Base-by-base conservation (phyloP, 2,888 invertebrate species). In the Drosophila flavopinicola region DNA sequence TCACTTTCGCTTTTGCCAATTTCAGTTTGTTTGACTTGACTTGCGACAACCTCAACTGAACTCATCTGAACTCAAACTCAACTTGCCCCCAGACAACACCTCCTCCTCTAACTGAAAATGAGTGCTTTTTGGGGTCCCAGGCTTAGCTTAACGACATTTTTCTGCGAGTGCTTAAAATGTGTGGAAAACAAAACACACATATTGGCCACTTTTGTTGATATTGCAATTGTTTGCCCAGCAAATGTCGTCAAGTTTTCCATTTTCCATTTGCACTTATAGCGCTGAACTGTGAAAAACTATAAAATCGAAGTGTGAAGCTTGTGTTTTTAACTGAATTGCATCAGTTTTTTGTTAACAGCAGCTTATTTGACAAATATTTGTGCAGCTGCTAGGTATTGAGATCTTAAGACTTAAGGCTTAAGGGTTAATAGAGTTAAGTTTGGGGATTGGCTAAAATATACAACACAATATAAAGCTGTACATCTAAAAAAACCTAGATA, bases 1-100 rank as follows among this genome's bases (percentile, higher is more conserved):
- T 54, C 68, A 61, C 82, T 83, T 83, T 83, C 84, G 77, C 82
- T 83, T 84, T 71, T 73, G 39, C 68, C 66, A 73, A 66, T 68
- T 70, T 64, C 73, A 64, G 67, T 78, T 76, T 41, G 74, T 76
- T 35, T 39, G 53, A 17, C 52, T 56, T 29, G 23, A 27, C 39
- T 47, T 3, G 30, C 4, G 47, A 35, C 54, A 51, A 61, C 47
- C 49, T 54, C 6, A 47, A 33, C 52, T 66, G 52, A 66, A 52
- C 66, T 37, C 37, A 57, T 57, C 64, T 37, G 32, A 11, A 17
- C 42, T 57, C 27, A 20, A 20, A 2, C n/a, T n/a, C 20, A 4
- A n/a, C 15, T 15, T 42, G 13, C 35, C 24, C 11, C 6, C 6
- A 6, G 20, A 15, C 30, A 23, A 24, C n/a, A 6, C 15, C 10